Evolutionary conservation across 1,140 invertebrate genomes (phyloP).

Genomic region (Drosophila rhopaloa): DNA sequence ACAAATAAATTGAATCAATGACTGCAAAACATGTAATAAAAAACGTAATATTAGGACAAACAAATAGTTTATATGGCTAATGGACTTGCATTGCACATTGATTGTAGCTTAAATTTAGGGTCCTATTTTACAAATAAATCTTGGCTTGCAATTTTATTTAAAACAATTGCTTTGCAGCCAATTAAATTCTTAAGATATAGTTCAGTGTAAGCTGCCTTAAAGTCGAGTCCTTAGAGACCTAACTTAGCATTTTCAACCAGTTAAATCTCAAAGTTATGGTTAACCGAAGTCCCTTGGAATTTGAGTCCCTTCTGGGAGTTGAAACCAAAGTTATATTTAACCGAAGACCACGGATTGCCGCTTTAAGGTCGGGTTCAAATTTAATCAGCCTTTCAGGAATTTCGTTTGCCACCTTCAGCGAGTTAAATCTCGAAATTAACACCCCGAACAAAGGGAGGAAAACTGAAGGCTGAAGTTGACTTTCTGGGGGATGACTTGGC

Average conservation of each 20-base stretch:
- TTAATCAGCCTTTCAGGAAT: slow-evolving; percentile 18
- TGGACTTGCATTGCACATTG: background rate
- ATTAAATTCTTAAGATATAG: background rate
- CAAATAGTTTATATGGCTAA: slow-evolving; percentile 10
- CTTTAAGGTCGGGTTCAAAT: slow-evolving; percentile 1
- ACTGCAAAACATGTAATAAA: slow-evolving; percentile 17
- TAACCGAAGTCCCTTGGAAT: background rate
- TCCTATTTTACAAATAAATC: no score
- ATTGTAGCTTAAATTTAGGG: no score
- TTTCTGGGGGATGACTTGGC: slow-evolving; percentile 30
- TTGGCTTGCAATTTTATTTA: no score
- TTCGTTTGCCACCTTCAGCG: slow-evolving; percentile 29
- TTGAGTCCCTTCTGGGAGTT: background rate
- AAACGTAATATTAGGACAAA: slow-evolving; percentile 26
- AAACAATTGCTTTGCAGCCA: background rate
- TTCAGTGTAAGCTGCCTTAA: background rate
- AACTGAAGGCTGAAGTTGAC: background rate
- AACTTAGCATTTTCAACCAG: background rate
- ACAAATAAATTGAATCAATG: slow-evolving; percentile 38
- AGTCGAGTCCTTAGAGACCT: background rate
- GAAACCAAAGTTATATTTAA: slow-evolving; percentile 1
- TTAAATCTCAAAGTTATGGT: background rate
- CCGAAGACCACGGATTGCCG: background rate
- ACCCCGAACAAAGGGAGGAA: slow-evolving; percentile 4
- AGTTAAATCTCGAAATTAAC: slow-evolving; percentile 55